These are phyloP conservation scores for Mastomys natalensis DNA, from an alignment of 2,113 vertebrate species.

Conservation along the genomic window DNA sequence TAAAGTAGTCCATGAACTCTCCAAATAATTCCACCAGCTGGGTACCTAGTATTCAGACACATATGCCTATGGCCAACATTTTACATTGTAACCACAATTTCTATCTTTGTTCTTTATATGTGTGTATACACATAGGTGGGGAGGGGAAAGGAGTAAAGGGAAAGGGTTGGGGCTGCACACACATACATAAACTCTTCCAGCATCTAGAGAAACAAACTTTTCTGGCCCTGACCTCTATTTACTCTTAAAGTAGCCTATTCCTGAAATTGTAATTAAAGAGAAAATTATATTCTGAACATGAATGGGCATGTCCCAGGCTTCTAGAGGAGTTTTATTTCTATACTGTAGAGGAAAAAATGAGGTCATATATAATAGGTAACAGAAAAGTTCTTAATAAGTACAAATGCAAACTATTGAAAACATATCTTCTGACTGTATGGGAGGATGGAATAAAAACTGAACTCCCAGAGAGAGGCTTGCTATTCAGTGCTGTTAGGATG, in stretches of 20 bases:
- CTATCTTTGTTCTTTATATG: neutral
- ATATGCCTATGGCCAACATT: neutral
- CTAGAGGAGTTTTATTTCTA: slow-evolving; percentile 55
- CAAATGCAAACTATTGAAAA: slow-evolving; percentile 87
- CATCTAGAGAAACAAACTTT: neutral
- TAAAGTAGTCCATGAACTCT: neutral
- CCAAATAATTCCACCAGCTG: neutral
- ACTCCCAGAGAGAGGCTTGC: slow-evolving; percentile 70
- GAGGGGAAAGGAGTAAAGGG: neutral
- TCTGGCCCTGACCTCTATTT: neutral
- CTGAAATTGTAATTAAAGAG: slow-evolving; percentile 30
- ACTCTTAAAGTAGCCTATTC: neutral
- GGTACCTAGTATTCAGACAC: neutral
- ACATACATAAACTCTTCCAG: neutral
- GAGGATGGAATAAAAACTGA: slow-evolving; percentile 81
- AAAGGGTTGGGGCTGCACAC: neutral
- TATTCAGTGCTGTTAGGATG: slow-evolving; percentile 81
- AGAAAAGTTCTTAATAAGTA: slow-evolving; percentile 88
- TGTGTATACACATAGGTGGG: neutral
- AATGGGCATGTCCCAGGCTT: neutral
- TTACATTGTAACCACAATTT: neutral
- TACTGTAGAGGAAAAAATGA: slow-evolving; percentile 80
- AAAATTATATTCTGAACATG: neutral
- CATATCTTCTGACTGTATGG: slow-evolving; percentile 83
- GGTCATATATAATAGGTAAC: slow-evolving; percentile 85